Conservation (phyloP, 1,140 invertebrate species). For the Thaumetopoea pityocampa region DNA sequence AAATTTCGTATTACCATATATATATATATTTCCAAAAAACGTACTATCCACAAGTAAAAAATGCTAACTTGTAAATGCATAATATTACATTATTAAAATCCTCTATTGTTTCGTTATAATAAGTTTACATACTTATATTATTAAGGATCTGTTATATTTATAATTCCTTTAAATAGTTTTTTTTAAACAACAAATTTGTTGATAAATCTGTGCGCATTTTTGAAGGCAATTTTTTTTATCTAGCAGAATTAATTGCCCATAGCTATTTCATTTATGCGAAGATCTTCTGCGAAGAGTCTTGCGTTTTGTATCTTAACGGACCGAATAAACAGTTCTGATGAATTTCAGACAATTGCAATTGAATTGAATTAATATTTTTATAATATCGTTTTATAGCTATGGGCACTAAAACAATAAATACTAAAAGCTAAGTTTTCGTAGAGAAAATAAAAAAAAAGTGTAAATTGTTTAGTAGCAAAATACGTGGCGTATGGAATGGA, state of each 20-base stretch:
- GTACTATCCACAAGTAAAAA: constrained; percentile 32
- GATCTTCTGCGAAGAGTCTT: not conserved
- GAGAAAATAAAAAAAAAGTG: constrained; percentile 40
- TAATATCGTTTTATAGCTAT: constrained; percentile 4
- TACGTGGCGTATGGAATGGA: constrained; percentile 46
- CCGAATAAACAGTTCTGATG: too few relatives aligned
- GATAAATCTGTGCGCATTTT: constrained; percentile 28
- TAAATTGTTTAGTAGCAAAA: constrained; percentile 59
- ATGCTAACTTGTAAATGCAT: constrained; percentile 29
- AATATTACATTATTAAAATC: constrained; percentile 20
- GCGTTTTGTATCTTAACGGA: too few relatives aligned
- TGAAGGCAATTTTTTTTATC: constrained; percentile 26
- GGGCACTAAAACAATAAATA: constrained; percentile 23
- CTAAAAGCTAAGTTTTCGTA: constrained; percentile 49
- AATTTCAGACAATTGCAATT: constrained; percentile 1
- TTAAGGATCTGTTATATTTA: constrained; percentile 26
- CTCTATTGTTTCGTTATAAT: constrained; percentile 17
- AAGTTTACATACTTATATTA: constrained; percentile 21
- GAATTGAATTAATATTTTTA: not conserved
- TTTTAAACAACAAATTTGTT: constrained; percentile 19
- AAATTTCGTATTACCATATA: too few relatives aligned
- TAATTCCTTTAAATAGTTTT: constrained; percentile 2
- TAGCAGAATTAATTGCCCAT: constrained; percentile 32
- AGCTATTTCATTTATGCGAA: constrained; percentile 6
- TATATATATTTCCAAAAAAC: too few relatives aligned